phyloP scores from a whole-genome alignment of 2,888 invertebrate species.

The Drosophila lacicola region DNA sequence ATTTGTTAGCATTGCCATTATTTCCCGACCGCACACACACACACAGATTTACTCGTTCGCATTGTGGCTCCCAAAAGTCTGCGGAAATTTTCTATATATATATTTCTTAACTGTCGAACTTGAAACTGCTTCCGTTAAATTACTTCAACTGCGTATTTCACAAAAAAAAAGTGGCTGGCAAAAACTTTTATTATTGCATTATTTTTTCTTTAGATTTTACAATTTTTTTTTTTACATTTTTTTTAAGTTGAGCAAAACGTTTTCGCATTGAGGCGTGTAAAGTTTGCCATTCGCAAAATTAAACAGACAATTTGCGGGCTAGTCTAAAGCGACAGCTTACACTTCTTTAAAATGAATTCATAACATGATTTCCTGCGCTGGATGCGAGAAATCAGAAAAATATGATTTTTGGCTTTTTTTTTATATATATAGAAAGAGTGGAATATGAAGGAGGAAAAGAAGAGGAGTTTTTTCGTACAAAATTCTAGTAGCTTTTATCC shows the following conservation, averaged over 20 bases:
- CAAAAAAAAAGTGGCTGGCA: constrained; percentile 22
- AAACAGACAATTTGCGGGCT: constrained; percentile 40
- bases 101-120: constrained; percentile 29
- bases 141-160: constrained; percentile 60
- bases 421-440: too few relatives aligned
- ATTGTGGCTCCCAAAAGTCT: constrained; percentile 46
- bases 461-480: too few relatives aligned
- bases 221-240: constrained; percentile 17
- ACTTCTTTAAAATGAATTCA: background rate
- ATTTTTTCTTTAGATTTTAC: constrained; percentile 38
- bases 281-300: constrained; percentile 55
- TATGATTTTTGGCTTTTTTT: too few relatives aligned
- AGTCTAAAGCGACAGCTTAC: constrained; percentile 7
- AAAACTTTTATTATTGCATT: constrained; percentile 56
- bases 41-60: background rate
- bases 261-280: constrained; percentile 41
- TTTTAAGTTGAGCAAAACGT: constrained; percentile 37
- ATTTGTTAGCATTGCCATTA: constrained; percentile 52
- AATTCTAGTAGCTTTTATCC: too few relatives aligned
- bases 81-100: background rate
- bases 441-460: too few relatives aligned
- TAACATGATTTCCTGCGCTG: background rate
- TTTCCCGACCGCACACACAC: constrained; percentile 35
- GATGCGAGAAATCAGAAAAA: too few relatives aligned
- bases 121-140: constrained; percentile 60